Evolutionary conservation across 2,888 invertebrate genomes (phyloP), one percentile per base, ranked within the genome.

Genomic region (Parnassius orleans): DNA sequence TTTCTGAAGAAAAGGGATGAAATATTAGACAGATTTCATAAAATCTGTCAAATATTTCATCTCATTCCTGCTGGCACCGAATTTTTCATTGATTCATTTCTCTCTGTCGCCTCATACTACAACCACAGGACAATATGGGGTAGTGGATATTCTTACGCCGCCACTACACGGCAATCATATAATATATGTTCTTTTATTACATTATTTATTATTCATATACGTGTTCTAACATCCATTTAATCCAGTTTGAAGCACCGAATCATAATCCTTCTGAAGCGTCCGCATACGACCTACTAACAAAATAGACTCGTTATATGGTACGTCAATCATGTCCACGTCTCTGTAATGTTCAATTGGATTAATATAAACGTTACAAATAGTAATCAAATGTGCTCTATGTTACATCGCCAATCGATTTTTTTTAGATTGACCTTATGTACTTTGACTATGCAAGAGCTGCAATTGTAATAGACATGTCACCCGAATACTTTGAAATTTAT

Each of bases 361-460:
- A 83, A 87, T 89, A 82, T 84, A 87, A 79, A 89, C 84, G 86
- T 86, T 89, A 90, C 88, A 89, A 89, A 87, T 89, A 87, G 82
- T 83, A 89, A 89, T 89, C 89, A 89, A 84, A 83, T 79, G 71
- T 71, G 84, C 73, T 81, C 81, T 80, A 77, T 76, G 80, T 80
- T 79, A 81, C 76, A 80, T 80, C 80, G 81, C 83, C 79, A 84
- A 84, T 77, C 83, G 78, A 78, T 80, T 80, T 79, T 84, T 84
- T 84, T 84, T 69, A 70, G 75, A 71, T 78, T 83, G 84, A 86
- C 83, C 84, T 81, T 72, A 64, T 48, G 57, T 63, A 65, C 63
- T 76, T 72, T 57, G 65, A 59, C 64, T 62, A 53, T 60, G 63
- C 7, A 65, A 77, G 85, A 79, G 24, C 43, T n/a, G 10, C 52